Base-by-base conservation (phyloP, 92 coral and sea anemone genomes). In the Nematostella vectensis region DNA sequence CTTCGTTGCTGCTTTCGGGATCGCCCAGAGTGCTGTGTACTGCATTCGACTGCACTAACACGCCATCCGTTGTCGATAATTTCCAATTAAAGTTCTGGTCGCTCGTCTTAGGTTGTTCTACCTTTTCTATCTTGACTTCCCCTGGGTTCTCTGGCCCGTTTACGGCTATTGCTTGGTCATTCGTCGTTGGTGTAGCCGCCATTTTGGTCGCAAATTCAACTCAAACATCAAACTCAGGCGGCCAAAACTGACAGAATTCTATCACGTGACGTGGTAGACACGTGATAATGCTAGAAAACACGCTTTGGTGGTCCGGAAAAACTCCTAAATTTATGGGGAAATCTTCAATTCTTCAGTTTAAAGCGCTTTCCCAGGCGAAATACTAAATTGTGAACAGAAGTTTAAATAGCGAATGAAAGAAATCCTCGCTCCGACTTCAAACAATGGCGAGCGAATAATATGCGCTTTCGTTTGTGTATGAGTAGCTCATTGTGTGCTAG, bases 81-180 rank as follows among this genome's bases (percentile, higher is more conserved):
- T 84, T 84, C 95, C 95, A 85, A 39, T 80, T 85, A 50, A 80
- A 85, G 74, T 85, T 85, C 73, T 85, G 95, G 54, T 85, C 95
- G 38, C 83, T 85, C 18, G 87, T 66, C 62, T 76, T 79, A 26
- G 81, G 55, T 63, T 85, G 95, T 71, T 85, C 95, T 40, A 85
- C 83, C 52, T 85, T 85, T 58, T 85, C 95, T 65, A 85, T 85
- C 75, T 85, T 85, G 62, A 85, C 95, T 85, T 85, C 95, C 62
- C 95, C 95, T 23, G 83, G 82, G 37, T 62, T 69, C 63, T 85
- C 95, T 42, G 95, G 88, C 57, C 82, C 86, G 68, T 76, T 74
- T 61, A 74, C 61, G 53, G 81, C 65, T 79, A 76, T 67, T 68
- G 59, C 78, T 56, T 79, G 79, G 51, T 70, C 95, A 48, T 69